Percentiles rank a stretch among this genome's conserved stretches.
These are phyloP conservation scores for Scrobipalpa atriplicella DNA, from an alignment of 2,888 invertebrate genomes.

Conservation along the genomic window DNA sequence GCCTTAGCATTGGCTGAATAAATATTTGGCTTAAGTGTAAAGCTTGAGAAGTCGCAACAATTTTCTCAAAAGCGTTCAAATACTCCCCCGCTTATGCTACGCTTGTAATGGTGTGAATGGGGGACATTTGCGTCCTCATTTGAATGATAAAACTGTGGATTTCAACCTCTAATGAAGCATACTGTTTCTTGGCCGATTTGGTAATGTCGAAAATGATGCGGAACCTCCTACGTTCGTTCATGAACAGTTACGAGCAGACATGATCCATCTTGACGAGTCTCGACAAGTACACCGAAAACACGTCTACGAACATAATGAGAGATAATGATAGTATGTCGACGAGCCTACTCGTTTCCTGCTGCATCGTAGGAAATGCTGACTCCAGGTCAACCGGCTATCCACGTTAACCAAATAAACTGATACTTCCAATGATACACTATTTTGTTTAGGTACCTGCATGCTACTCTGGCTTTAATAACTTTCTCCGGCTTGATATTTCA, in stretches of 20 bases:
- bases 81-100: slow-evolving; percentile 5
- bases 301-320: slow-evolving; percentile 21
- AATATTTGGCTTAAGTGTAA: slow-evolving; percentile 68
- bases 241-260: not conserved
- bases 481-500: too few species aligned
- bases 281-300: slow-evolving; percentile 20
- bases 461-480: not conserved
- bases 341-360: slow-evolving; percentile 27
- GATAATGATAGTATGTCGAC: slow-evolving; percentile 14
- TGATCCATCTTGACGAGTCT: slow-evolving; percentile 15
- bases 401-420: slow-evolving; percentile 62
- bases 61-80: slow-evolving; percentile 36
- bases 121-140: slow-evolving; percentile 29
- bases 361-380: slow-evolving; percentile 35
- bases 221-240: slow-evolving; percentile 6
- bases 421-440: slow-evolving; percentile 46
- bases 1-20: slow-evolving; percentile 70
- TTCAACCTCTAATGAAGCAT: slow-evolving; percentile 25
- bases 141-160: slow-evolving; percentile 31
- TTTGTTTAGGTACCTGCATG: not conserved
- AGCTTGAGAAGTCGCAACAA: slow-evolving; percentile 43
- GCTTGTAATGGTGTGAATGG: slow-evolving; percentile 23
- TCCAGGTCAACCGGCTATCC: slow-evolving; percentile 54
- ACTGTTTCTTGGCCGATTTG: slow-evolving; percentile 13
- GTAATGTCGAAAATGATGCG: slow-evolving; percentile 4